Percentiles rank a stretch among this genome's conserved stretches.
Evolutionary conservation across 2,797 vertebrate species (phyloP).

Genomic region (Cryptoblepharus egeriae): DNA sequence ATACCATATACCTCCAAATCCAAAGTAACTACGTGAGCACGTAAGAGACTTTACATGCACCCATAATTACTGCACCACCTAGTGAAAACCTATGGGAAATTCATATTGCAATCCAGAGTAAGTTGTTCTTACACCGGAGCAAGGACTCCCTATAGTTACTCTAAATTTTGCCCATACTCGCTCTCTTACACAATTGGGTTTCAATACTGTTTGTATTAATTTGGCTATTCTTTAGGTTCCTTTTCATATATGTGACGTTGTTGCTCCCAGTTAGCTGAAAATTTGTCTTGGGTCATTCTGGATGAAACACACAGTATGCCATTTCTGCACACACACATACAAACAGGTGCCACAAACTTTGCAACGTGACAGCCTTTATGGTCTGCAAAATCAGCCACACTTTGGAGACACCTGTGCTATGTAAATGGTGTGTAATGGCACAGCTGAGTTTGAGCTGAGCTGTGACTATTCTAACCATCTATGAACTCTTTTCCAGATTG

Average conservation of each 20-base stretch:
- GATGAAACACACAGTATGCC: not conserved
- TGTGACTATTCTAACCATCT: constrained; percentile 16
- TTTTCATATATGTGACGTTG: not conserved
- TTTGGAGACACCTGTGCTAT: constrained; percentile 45
- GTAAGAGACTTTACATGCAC: too few species aligned
- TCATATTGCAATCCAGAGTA: too few species aligned
- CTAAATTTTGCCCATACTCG: too few species aligned
- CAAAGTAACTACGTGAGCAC: too few species aligned
- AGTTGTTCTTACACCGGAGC: too few species aligned
- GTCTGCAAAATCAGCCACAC: constrained; percentile 30
- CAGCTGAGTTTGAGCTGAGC: constrained; percentile 7
- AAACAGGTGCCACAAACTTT: not conserved
- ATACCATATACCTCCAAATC: too few species aligned
- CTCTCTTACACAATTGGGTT: too few species aligned
- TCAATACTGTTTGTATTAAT: not conserved
- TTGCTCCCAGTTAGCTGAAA: not conserved
- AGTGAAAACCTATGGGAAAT: too few species aligned
- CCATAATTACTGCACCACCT: too few species aligned
- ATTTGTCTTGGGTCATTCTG: constrained; percentile 14
- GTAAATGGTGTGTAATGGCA: not conserved
- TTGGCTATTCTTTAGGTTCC: not conserved
- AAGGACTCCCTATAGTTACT: too few species aligned
- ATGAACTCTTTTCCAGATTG: constrained; percentile 16
- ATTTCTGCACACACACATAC: not conserved
- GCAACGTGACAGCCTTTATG: constrained; percentile 39